Conservation (phyloP, 2,888 invertebrate species). For the Laspeyria flexula region DNA sequence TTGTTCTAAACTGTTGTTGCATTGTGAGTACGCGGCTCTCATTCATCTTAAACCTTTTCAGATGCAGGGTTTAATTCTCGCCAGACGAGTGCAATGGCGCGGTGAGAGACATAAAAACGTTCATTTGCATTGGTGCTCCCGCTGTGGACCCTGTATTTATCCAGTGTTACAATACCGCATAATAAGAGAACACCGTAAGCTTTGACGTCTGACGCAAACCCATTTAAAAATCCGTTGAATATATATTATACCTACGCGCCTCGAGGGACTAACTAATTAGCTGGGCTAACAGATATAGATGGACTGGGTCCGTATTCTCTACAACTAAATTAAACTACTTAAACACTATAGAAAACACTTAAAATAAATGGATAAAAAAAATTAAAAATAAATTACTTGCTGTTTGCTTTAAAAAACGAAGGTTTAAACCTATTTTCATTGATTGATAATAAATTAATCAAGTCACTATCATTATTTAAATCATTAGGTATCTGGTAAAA, state of each 20-base stretch:
- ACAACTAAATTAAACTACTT: too few species aligned
- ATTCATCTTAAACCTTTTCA: constrained; percentile 84
- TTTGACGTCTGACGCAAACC: constrained; percentile 66
- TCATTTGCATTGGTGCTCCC: constrained; percentile 78
- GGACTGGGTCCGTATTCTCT: too few species aligned
- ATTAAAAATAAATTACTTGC: too few species aligned
- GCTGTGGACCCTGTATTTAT: constrained; percentile 71
- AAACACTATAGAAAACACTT: too few species aligned
- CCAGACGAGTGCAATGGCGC: constrained; percentile 66
- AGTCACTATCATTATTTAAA: too few species aligned
- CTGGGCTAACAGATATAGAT: constrained; percentile 18
- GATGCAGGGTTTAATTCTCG: constrained; percentile 75
- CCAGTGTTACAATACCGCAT: constrained; percentile 73
- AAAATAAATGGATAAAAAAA: too few species aligned
- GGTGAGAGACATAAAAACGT: constrained; percentile 71
- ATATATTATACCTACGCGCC: constrained; percentile 55
- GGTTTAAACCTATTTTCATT: too few species aligned
- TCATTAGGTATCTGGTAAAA: too few species aligned
- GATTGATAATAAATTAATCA: too few species aligned
- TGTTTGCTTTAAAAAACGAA: too few species aligned
- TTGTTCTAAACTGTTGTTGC: constrained; percentile 78
- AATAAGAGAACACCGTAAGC: constrained; percentile 68
- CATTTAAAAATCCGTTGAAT: constrained; percentile 69
- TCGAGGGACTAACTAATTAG: constrained; percentile 66
- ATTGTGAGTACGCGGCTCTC: constrained; percentile 72